Evolutionary conservation across 92 coral and sea anemone genomes (phyloP), one percentile per base, ranked within the genome.

Genomic region (Montipora capitata): DNA sequence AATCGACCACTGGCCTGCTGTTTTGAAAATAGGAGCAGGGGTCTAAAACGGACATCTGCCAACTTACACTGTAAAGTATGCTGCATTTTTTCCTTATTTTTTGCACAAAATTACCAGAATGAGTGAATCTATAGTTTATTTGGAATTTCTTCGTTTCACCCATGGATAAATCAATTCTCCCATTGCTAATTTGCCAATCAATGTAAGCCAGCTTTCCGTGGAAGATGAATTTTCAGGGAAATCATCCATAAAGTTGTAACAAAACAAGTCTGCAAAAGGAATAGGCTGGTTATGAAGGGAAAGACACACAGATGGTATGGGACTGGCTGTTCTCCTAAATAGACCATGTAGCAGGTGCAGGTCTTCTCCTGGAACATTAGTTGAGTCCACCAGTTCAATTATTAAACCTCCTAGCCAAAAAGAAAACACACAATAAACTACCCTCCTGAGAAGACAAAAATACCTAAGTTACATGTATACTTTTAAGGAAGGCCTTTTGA

Each of bases 151-250:
- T 40, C 77, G 83, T 43, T 74, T 91, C 16, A 94, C 94, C 98
- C 98, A 95, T 17, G 98, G 98, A 66, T 95, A 95, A 54, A 95
- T 88, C 90, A 95, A 76, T 59, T 91, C 94, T 17, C 98, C 98
- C 77, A 77, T 86, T 7, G 84, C 59, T 2, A 93, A 67, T 89
- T 94, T 95, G 20, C 56, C 63, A 3, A 90, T n/a, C 43, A 93
- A 79, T 2, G 75, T 5, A 4, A 76, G 78, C 91, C 96, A 93
- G 1, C 80, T 64, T 4, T 81, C 91, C 17, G 61, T 72, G 62
- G 45, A 58, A 3, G 17, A 54, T 2, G 6, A 59, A 72, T 72
- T 20, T 18, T 42, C 59, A 49, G 49, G 58, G 43, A 13, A 17
- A 43, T 14, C 20, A 38, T 66, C 69, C 0, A 43, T 7, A 5